A percentile compares a stretch with the other conserved stretches of the same genome.
Conservation (phyloP, 2,888 invertebrate species). For the Chymomyza fuscimana region DNA sequence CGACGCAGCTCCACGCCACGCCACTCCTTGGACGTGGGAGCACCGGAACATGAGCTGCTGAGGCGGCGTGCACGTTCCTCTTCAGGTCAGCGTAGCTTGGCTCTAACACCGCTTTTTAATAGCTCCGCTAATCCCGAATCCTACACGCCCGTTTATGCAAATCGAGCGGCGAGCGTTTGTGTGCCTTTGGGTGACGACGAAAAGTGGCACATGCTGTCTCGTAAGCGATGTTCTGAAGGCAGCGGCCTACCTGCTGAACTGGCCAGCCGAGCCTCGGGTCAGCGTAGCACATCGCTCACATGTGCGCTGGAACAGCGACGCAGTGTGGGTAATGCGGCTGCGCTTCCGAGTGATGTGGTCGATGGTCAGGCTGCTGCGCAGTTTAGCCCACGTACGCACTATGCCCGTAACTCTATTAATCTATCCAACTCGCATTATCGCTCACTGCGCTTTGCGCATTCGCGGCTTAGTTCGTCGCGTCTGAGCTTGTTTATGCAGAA, state of each 20-base stretch:
- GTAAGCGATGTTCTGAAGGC: conserved; percentile 77
- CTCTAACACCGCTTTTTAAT: conserved; percentile 76
- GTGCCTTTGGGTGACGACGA: conserved; percentile 76
- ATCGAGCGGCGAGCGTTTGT: conserved; percentile 76
- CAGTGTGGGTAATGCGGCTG: conserved; percentile 14
- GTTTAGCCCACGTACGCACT: conserved; percentile 71
- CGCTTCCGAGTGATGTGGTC: conserved; percentile 10
- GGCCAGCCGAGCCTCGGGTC: conserved; percentile 60
- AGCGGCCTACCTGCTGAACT: conserved; percentile 24
- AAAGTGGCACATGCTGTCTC: conserved; percentile 79
- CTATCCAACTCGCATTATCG: conserved; percentile 78
- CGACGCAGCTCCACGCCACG: conserved; percentile 75
- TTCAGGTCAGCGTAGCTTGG: conserved; percentile 76
- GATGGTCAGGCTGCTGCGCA: conserved; percentile 13
- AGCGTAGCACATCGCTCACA: conserved; percentile 60
- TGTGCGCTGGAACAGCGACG: conserved; percentile 16
- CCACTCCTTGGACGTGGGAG: conserved; percentile 64
- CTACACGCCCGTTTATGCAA: conserved; percentile 79
- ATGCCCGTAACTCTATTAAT: conserved; percentile 78
- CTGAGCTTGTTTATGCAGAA: conserved; percentile 77
- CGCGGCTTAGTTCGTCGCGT: conserved; percentile 77
- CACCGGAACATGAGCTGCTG: conserved; percentile 58
- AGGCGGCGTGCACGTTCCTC: conserved; percentile 66
- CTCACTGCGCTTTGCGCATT: conserved; percentile 78
- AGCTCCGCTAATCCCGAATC: conserved; percentile 63